Evolutionary conservation across 53 echinoderm and acorn worm genomes (phyloP).

Genomic region (Henricia sp.): DNA sequence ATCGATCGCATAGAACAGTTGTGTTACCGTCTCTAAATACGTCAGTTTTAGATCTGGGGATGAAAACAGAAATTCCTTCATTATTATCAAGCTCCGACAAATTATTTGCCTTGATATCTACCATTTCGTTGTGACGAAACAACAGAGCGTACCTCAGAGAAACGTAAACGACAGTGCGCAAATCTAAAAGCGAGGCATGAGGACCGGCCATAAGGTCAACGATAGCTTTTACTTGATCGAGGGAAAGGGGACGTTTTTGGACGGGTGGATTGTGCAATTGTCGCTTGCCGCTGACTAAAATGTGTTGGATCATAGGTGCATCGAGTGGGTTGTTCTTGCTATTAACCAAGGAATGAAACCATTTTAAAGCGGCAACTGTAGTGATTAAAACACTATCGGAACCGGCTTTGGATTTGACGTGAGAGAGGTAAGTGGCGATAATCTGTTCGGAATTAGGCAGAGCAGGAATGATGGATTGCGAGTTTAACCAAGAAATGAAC

Average conservation of each 20-base stretch:
- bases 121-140: too few species aligned
- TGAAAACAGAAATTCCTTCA: slow-evolving; percentile 5
- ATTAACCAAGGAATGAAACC: background rate
- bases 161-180: background rate
- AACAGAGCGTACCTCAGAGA: background rate
- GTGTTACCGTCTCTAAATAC: slow-evolving; percentile 17
- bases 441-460: slow-evolving; percentile 12
- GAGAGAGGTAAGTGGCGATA: background rate
- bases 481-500: background rate
- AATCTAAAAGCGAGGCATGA: background rate
- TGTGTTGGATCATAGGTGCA: slow-evolving; percentile 5
- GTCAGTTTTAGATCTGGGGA: slow-evolving; percentile 18
- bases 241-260: slow-evolving; percentile 17
- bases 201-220: background rate
- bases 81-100: background rate
- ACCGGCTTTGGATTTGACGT: background rate
- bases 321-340: slow-evolving; percentile 4
- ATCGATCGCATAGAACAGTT: background rate
- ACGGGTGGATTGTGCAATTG: background rate
- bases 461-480: background rate
- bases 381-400: background rate
- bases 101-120: background rate
- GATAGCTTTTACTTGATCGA: slow-evolving; percentile 4
- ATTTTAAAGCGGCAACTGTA: background rate
- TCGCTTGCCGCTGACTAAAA: background rate